Base-by-base conservation (phyloP, 2,888 invertebrate species). In the Temnothorax unifasciatus region DNA sequence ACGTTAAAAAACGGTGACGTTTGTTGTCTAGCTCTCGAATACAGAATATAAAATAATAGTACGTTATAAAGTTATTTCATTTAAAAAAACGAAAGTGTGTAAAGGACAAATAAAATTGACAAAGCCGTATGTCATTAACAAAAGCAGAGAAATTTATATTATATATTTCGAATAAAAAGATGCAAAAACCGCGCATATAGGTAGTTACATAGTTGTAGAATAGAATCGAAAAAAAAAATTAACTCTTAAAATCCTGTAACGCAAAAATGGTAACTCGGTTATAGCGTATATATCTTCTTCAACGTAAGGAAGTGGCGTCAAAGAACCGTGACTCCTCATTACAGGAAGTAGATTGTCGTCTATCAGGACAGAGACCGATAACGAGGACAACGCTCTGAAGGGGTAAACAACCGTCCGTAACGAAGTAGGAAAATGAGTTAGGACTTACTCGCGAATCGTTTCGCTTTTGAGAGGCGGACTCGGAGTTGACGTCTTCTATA, bases 341-440 rank as follows among this genome's bases (percentile, higher is more conserved):
- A 77, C 74, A 75, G 88, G 86, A 90, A 86, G 83, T 77, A 88
- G 88, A 89, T 89, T 69, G 73, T 57, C 63, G 73, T 79, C 86
- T 88, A 89, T 90, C 90, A 64, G 38, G 64, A 47, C 73, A 13
- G 34, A n/a, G 64, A 3, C 29, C 47, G 89, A 90, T 90, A 90
- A 86, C 61, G 59, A 47, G 64, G 69, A 81, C 75, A 38, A 76
- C 59, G 69, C 54, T 25, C 64, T 81, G 21, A 83, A 87, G 44
- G 71, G 47, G 52, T 68, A 86, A 81, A 76, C 50, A 81, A 52
- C 38, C 21, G 21, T 38, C 52, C 18, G 61, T 50, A 38, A 63
- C 64, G 3, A 13, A 54, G 44, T 64, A 50, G 44, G n/a, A 61
- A 73, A 34, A 21, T 84, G 38, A 84, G 83, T 88, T 85, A 47